Evolutionary conservation across 1,140 invertebrate genomes (phyloP).

Genomic region (Panonychus citri): DNA sequence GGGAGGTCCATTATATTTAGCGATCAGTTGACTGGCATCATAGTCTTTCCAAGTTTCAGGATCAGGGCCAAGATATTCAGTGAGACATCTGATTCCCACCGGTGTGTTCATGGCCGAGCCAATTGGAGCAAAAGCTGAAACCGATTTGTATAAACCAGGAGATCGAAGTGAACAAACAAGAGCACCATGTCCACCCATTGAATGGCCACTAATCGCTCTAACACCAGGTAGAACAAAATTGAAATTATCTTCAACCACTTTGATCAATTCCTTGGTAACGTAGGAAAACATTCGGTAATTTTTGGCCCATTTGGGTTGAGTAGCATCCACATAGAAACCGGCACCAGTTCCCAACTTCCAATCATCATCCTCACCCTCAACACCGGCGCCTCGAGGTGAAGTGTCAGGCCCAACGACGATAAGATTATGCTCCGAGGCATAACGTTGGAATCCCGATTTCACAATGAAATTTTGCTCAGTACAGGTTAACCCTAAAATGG

Average conservation of each 20-base stretch:
- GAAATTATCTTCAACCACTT: conserved; percentile 13
- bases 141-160: conserved; percentile 62
- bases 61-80: conserved; percentile 51
- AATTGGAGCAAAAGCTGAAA: conserved; percentile 92
- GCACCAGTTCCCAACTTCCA: conserved; percentile 89
- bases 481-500: conserved; percentile 44
- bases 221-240: background rate
- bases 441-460: conserved; percentile 75
- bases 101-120: conserved; percentile 56
- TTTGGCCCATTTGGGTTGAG: conserved; percentile 64
- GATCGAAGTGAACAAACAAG: conserved; percentile 74
- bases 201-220: conserved; percentile 22
- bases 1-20: conserved; percentile 57
- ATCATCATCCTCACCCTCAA: conserved; percentile 64
- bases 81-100: conserved; percentile 74
- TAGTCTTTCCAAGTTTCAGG: conserved; percentile 50
- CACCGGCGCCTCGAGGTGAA: conserved; percentile 62
- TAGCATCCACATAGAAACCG: conserved; percentile 87
- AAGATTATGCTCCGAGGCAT: conserved; percentile 53
- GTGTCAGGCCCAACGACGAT: conserved; percentile 83
- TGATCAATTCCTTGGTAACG: conserved; percentile 47
- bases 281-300: conserved; percentile 95
- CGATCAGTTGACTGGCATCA: conserved; percentile 64
- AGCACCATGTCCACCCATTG: conserved; percentile 94
- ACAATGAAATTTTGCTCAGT: conserved; percentile 88